Evolutionary conservation across 2,797 vertebrate species (phyloP), one percentile per base, ranked within the genome.

Genomic region (Microcaecilia unicolor): DNA sequence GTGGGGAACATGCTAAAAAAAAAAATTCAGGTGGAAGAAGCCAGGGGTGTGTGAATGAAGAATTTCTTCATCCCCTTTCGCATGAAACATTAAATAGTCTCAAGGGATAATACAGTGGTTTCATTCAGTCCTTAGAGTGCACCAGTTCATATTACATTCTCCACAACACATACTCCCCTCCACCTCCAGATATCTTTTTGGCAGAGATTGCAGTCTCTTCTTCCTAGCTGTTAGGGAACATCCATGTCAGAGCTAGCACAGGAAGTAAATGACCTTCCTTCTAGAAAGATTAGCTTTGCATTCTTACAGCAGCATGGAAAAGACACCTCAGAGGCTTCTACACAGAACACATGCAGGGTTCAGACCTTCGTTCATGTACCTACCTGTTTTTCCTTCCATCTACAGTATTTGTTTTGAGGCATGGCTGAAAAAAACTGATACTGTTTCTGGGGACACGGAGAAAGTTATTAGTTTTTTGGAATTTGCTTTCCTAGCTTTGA

Each of bases 71-170:
- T n/a, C n/a, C n/a, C n/a, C n/a, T n/a, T n/a, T n/a, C n/a, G n/a
- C n/a, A n/a, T n/a, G n/a, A n/a, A n/a, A n/a, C n/a, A 48, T 45
- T 24, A 30, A 29, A 22, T 5, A 12, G 10, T 11, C 24, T 8
- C 34, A 25, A 22, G 19, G 28, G 34, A 47, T 47, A 46, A 35
- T 47, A 41, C 31, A 39, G 40, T 42, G 23, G 25, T 25, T 34
- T 47, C 41, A 16, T 10, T 35, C 24, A 41, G 34, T 22, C 51
- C 7, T 29, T 52, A 22, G 28, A 32, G 18, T 17, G 14, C 10
- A 30, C 4, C 37, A 15, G 37, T 51, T 59, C 33, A 33, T 14
- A 8, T 28, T 45, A 41, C 22, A 50, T 29, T 42, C n/a, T n/a
- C n/a, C n/a, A n/a, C n/a, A n/a, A n/a, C n/a, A n/a, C n/a, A n/a